phyloP scores from a whole-genome alignment of 2,113 vertebrate genomes.

The Nibea albiflora region DNA sequence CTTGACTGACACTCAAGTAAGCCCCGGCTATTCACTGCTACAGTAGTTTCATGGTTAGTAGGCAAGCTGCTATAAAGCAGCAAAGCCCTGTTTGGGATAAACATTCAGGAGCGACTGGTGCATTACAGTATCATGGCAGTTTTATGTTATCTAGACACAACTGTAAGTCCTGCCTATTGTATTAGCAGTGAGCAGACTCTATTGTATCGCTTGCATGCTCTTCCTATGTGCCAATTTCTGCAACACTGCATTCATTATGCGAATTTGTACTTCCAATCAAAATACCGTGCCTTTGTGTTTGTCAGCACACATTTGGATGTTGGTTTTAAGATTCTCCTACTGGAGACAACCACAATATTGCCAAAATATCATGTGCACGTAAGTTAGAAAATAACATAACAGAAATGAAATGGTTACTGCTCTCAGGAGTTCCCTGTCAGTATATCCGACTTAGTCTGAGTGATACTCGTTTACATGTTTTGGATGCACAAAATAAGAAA shows the following conservation, averaged over 20 bases:
- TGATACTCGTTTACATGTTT: neutral
- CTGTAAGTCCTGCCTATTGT: neutral
- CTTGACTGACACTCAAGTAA: constrained; percentile 14
- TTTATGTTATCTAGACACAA: neutral
- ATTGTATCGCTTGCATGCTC: neutral
- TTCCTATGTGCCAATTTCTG: neutral
- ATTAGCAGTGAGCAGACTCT: neutral
- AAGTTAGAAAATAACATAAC: neutral
- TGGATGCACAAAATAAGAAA: neutral
- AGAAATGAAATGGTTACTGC: neutral
- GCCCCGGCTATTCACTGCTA: neutral
- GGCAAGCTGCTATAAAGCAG: constrained; percentile 2
- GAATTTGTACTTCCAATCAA: neutral
- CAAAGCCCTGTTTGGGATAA: neutral
- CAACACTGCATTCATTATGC: neutral
- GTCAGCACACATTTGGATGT: neutral
- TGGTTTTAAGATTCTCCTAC: neutral
- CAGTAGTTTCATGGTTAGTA: neutral
- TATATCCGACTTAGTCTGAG: neutral
- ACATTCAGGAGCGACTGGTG: neutral
- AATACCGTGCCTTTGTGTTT: neutral
- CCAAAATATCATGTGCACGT: neutral
- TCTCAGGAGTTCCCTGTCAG: neutral
- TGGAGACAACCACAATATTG: too few relatives aligned
- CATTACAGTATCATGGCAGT: neutral